phyloP scores from a whole-genome alignment of 2,797 vertebrate species.

The Phoxinus dragarum region DNA sequence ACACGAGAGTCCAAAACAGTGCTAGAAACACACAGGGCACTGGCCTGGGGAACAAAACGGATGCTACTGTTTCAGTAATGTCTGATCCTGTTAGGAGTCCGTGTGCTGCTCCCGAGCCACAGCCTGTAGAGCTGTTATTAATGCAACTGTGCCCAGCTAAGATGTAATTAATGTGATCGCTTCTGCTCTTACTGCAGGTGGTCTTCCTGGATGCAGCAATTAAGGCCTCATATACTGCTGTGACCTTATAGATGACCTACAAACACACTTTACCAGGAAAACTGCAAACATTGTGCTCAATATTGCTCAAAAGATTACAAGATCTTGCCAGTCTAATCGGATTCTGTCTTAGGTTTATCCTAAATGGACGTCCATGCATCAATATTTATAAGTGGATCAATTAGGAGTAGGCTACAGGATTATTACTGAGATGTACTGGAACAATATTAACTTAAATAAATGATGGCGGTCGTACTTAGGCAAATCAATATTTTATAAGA shows the following conservation, averaged over 20 bases:
- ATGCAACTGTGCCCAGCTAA: conserved; percentile 50
- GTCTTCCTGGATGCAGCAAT: conserved; percentile 49
- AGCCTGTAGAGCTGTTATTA: conserved; percentile 51
- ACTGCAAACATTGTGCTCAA: conserved; percentile 5
- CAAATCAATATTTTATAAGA: not conserved
- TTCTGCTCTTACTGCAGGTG: conserved; percentile 39
- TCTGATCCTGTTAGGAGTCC: conserved; percentile 35
- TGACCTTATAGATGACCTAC: conserved; percentile 40
- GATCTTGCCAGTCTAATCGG: conserved; percentile 24
- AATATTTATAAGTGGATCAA: conserved; percentile 41
- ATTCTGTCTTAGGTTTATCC: conserved; percentile 46
- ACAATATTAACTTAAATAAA: not conserved
- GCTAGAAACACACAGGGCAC: conserved; percentile 8
- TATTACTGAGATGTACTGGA: conserved; percentile 34
- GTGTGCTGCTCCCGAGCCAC: conserved; percentile 18
- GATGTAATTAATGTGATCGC: conserved; percentile 58
- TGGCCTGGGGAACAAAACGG: not conserved
- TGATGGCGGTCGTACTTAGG: not conserved
- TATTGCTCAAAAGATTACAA: conserved; percentile 32
- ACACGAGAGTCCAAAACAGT: not conserved
- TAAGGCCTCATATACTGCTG: conserved; percentile 38
- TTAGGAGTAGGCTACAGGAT: conserved; percentile 19
- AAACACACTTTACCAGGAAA: conserved; percentile 19
- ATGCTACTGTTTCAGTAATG: conserved; percentile 27
- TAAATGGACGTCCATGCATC: conserved; percentile 28